phyloP scores from a whole-genome alignment of 2,797 vertebrate species.

The Liparis tanakae region DNA sequence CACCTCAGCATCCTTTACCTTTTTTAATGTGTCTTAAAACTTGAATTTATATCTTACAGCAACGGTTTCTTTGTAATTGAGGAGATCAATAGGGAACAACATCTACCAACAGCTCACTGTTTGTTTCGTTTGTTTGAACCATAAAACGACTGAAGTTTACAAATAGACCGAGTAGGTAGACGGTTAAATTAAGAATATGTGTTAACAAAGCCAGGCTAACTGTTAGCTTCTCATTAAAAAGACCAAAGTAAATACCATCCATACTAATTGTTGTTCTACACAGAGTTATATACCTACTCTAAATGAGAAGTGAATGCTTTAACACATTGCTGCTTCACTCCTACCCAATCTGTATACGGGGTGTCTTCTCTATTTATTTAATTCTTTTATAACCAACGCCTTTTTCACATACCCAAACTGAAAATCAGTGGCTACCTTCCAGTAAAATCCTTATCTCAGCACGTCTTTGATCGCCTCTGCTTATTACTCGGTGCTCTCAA shows the following conservation, averaged over 20 bases:
- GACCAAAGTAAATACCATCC: not conserved
- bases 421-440: conserved; percentile 13
- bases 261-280: not conserved
- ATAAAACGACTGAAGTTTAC: not conserved
- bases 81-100: not conserved
- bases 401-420: not conserved
- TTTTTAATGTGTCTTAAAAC: not conserved
- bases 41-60: not conserved
- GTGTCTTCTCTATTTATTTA: not conserved
- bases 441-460: conserved; percentile 56
- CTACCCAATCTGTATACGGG: not conserved
- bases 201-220: not conserved
- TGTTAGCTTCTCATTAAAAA: not conserved
- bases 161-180: no score
- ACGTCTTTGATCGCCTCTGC: conserved; percentile 39
- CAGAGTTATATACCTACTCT: not conserved
- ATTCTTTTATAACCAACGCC: conserved; percentile 2
- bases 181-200: not conserved
- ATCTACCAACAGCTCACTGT: not conserved
- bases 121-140: not conserved
- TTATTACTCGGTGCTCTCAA: conserved; percentile 3
- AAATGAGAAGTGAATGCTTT: not conserved
- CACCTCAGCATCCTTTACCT: not conserved
- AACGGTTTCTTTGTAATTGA: not conserved
- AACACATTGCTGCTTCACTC: not conserved